Conservation (phyloP, 2,113 vertebrate genomes). For the Sprattus sprattus region DNA sequence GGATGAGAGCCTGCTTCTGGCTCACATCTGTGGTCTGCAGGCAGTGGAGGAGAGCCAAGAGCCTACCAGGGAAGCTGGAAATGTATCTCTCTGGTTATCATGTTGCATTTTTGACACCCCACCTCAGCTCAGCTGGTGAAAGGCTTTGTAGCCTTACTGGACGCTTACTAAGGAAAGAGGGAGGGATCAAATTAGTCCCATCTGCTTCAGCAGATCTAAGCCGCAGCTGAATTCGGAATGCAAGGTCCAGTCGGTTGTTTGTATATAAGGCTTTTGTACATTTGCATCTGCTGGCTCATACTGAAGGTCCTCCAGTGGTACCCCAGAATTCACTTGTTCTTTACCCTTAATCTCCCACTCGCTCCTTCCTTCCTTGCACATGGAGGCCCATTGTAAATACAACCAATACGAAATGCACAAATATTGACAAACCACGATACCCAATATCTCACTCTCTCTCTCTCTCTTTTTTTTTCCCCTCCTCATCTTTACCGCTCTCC, state of each 20-base stretch:
- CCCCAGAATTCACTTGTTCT: background rate
- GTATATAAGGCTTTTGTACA: too few relatives aligned
- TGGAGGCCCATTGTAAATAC: background rate
- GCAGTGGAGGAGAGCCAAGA: background rate
- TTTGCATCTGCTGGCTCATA: too few relatives aligned
- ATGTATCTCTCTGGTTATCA: background rate
- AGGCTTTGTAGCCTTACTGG: background rate
- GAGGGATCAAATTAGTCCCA: too few relatives aligned
- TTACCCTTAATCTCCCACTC: background rate
- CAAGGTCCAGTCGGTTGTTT: background rate
- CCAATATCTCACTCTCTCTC: background rate
- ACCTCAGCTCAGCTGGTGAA: background rate
- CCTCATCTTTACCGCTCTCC: slow-evolving; percentile 17
- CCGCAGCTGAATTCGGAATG: too few relatives aligned
- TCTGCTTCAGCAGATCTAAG: too few relatives aligned
- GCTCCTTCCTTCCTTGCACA: background rate
- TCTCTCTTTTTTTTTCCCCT: background rate
- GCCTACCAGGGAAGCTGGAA: too few relatives aligned
- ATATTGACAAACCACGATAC: slow-evolving; percentile 7
- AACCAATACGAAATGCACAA: slow-evolving; percentile 1
- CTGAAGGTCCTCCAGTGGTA: background rate
- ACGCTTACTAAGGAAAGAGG: too few relatives aligned
- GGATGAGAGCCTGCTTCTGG: background rate
- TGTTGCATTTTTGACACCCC: background rate
- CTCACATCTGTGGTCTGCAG: background rate